Conservation (phyloP, 1,140 invertebrate species). For the Cotesia glomerata region DNA sequence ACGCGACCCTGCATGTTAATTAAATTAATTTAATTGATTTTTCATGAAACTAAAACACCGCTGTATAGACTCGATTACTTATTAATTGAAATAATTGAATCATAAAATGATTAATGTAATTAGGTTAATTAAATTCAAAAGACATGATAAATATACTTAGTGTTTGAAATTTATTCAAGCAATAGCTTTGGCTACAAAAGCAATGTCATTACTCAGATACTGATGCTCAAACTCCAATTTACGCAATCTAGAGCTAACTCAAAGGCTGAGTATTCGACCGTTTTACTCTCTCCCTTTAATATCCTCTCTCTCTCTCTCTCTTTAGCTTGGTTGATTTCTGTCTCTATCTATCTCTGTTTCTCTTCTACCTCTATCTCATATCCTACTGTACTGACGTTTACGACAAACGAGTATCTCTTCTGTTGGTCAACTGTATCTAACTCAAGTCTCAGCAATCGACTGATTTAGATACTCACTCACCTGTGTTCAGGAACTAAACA, state of each 20-base stretch:
- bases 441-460: conserved; percentile 15
- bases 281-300: neutral
- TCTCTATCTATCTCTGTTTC: neutral
- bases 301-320: neutral
- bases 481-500: conserved; percentile 10
- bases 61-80: too few relatives aligned
- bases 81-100: too few relatives aligned
- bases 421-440: conserved; percentile 25
- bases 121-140: conserved; percentile 4
- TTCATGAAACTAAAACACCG: neutral
- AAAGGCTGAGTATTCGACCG: conserved; percentile 16
- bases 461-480: neutral
- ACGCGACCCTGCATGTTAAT: neutral
- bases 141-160: neutral
- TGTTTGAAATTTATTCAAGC: conserved; percentile 1
- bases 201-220: conserved; percentile 38
- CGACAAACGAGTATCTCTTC: conserved; percentile 23
- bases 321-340: neutral
- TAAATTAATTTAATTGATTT: neutral
- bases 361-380: neutral
- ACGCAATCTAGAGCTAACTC: conserved; percentile 13
- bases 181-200: conserved; percentile 18
- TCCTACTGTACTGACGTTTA: conserved; percentile 11
- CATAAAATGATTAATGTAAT: conserved; percentile 11
- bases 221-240: conserved; percentile 39